These are phyloP conservation scores for Camarhynchus parvulus DNA, from an alignment of 2,113 vertebrate species.

Conservation along the genomic window DNA sequence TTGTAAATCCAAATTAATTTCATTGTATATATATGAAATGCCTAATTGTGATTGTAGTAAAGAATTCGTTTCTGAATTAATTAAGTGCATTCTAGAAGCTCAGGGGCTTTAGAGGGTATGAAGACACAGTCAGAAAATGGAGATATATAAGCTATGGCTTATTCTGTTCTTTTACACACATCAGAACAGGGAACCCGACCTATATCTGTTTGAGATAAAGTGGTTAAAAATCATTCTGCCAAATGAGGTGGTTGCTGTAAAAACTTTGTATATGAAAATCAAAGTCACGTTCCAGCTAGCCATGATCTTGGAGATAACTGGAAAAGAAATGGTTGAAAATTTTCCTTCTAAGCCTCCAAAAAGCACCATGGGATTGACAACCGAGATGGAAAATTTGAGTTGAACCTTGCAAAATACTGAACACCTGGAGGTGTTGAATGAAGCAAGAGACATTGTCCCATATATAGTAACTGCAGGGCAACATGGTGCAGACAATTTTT, in stretches of 20 bases:
- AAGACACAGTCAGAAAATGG: not conserved
- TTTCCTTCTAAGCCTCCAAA: not conserved
- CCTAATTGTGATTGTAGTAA: not conserved
- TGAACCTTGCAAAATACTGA: not conserved
- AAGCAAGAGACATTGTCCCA: not conserved
- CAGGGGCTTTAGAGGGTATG: not conserved
- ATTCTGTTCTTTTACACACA: not conserved
- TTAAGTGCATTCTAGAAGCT: not conserved
- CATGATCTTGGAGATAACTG: not conserved
- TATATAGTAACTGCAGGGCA: accelerated
- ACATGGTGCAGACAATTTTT: accelerated
- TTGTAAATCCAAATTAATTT: not conserved
- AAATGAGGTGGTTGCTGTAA: accelerated
- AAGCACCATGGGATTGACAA: not conserved
- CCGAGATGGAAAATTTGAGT: not conserved
- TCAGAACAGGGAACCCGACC: not conserved
- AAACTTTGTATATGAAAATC: not conserved
- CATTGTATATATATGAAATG: not conserved
- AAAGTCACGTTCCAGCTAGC: not conserved
- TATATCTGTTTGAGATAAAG: not conserved
- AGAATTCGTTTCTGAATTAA: not conserved
- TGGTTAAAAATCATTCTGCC: not conserved
- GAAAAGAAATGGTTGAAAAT: not conserved
- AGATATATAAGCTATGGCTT: not conserved
- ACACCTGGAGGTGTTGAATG: not conserved